Evolutionary conservation across 2,888 invertebrate species (phyloP).

Genomic region (Sarcophaga rosellei): DNA sequence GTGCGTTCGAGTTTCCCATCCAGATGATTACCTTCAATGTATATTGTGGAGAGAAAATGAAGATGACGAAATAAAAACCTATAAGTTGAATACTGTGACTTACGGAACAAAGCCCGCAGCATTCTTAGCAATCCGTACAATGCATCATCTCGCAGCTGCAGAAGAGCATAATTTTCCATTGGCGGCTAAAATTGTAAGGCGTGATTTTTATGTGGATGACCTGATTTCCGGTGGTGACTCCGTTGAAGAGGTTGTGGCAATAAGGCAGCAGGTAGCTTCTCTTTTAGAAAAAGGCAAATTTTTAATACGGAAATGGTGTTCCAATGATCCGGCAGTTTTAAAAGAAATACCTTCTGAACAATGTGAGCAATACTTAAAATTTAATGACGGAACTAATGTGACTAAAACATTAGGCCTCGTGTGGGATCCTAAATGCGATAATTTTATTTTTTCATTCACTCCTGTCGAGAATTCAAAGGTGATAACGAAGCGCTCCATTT

Average conservation of each 20-base stretch:
- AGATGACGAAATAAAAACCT: conserved; percentile 42
- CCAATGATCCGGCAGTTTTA: conserved; percentile 5
- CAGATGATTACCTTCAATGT: conserved; percentile 61
- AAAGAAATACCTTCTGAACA: neutral
- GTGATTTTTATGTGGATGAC: conserved; percentile 41
- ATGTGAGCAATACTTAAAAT: conserved; percentile 23
- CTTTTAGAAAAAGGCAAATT: conserved; percentile 20
- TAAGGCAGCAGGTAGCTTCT: conserved; percentile 22
- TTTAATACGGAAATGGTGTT: conserved; percentile 39
- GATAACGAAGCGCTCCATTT: no score
- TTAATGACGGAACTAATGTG: conserved; percentile 31
- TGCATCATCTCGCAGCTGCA: conserved; percentile 51
- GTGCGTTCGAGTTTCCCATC: conserved; percentile 48
- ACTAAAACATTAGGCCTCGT: conserved; percentile 16
- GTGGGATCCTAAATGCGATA: conserved; percentile 2
- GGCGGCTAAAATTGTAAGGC: conserved; percentile 29
- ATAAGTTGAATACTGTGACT: conserved; percentile 38
- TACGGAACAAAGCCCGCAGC: conserved; percentile 42
- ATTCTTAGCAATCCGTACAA: conserved; percentile 52
- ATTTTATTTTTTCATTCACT: conserved; percentile 23
- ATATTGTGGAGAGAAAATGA: conserved; percentile 55
- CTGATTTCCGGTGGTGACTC: conserved; percentile 27
- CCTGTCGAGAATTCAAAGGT: no score
- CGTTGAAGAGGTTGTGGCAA: conserved; percentile 9
- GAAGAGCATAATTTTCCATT: conserved; percentile 28